A percentile compares a stretch with the other conserved stretches of the same genome.
phyloP scores from a whole-genome alignment of 2,113 vertebrate genomes.

The Sciurus niger region DNA sequence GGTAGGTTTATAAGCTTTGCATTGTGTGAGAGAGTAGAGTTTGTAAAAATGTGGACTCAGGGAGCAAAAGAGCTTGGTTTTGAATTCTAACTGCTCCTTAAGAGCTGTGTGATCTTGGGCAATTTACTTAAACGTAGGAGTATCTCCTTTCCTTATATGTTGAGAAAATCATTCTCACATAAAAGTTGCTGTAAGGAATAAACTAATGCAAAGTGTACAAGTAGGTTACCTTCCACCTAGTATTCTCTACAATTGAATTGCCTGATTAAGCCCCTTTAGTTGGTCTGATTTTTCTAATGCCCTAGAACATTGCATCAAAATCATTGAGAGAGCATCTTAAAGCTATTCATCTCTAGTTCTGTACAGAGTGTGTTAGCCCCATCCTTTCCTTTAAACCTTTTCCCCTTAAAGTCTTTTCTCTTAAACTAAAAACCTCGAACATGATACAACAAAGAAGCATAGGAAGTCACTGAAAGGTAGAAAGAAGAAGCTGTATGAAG shows the following conservation, averaged over 20 bases:
- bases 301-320: background rate
- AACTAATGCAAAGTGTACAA: background rate
- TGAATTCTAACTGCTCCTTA: background rate
- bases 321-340: background rate
- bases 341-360: background rate
- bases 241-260: background rate
- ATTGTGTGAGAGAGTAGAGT: background rate
- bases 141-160: background rate
- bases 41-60: background rate
- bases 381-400: background rate
- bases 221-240: background rate
- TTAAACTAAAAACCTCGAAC: background rate
- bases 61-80: background rate
- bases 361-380: background rate
- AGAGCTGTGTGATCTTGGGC: background rate
- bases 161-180: background rate
- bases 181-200: constrained; percentile 22
- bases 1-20: background rate
- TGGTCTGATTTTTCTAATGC: background rate
- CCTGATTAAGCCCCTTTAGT: background rate
- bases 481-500: too few relatives aligned
- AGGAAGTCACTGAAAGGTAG: background rate
- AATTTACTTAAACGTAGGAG: background rate
- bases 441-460: background rate
- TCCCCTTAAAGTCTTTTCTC: background rate